These are phyloP conservation scores for Grammomys surdaster DNA, from an alignment of 2,113 vertebrate species.

Conservation along the genomic window DNA sequence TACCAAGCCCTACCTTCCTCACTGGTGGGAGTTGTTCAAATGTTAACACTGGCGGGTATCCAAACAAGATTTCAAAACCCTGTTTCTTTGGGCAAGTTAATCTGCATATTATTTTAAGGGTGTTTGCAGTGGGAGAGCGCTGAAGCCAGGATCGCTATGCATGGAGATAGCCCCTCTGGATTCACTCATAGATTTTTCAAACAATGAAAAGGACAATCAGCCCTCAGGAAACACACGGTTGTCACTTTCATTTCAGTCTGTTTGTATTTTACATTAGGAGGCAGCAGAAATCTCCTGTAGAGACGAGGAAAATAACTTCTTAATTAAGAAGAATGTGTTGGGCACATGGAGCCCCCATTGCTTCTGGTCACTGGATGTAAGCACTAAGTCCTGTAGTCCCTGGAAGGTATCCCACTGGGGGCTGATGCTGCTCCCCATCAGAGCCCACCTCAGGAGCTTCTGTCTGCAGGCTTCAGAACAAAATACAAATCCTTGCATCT, in stretches of 20 bases:
- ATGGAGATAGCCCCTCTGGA: background rate
- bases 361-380: background rate
- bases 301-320: conserved; percentile 1
- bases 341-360: background rate
- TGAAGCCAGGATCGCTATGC: background rate
- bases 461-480: background rate
- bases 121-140: background rate
- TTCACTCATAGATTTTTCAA: conserved; percentile 39
- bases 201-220: conserved; percentile 3
- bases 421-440: background rate
- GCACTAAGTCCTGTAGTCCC: background rate
- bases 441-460: background rate
- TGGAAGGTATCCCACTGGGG: rapidly evolving
- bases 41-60: background rate
- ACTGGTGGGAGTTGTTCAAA: background rate
- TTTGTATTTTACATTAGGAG: conserved; percentile 59
- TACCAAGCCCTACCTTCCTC: background rate
- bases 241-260: conserved; percentile 25
- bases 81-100: background rate
- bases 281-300: conserved; percentile 34
- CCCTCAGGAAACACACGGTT: background rate
- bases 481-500: background rate
- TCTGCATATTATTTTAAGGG: background rate
- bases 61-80: background rate
- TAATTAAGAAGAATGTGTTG: conserved; percentile 16